Evolutionary conservation across 2,888 invertebrate genomes (phyloP), one percentile per base, ranked within the genome.

Genomic region (Cheilosia impressa): DNA sequence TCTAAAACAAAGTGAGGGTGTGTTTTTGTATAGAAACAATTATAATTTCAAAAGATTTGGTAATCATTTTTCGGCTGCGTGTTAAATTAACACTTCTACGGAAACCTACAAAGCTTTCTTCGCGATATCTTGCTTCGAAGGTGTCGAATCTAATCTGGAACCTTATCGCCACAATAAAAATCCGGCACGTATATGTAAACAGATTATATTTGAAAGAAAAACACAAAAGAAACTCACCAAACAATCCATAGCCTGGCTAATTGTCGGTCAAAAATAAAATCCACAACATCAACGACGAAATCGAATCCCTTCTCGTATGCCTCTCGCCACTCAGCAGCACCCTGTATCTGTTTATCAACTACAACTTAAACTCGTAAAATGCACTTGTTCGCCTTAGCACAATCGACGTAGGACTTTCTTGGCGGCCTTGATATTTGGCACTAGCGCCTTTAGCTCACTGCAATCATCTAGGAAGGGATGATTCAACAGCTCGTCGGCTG

Each of bases 371-470:
- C 55, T 72, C 66, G 66, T 68, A 72, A 78, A 83, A 83, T 79
- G 79, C 83, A 83, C 73, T 73, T 72, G 57, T 72, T 62, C 50
- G 34, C n/a, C 38, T 80, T 85, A 87, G 78, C 84, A 90, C 87
- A 95, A 90, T 84, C 91, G 90, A 34, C 91, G 89, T 60, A 97
- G 93, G 89, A 97, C 96, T 91, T 95, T 96, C 89, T 97, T 97
- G 55, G 98, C 98, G 62, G 98, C 98, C 90, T 95, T 95, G 88
- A 99, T 99, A 83, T 98, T 94, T 34, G 98, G 98, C 80, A 96
- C 96, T 41, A 99, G 93, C 0, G 97, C 96, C 69, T 94, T 93
- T 19, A 98, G 93, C 89, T 97, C 96, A 93, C 96, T 96, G 69
- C 97, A 95, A 88, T 96, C 95, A 96, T 92, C 97, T 79, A 98